A percentile compares a stretch with the other conserved stretches of the same genome.
These are phyloP conservation scores for Xanthorhoe designata DNA, from an alignment of 2,888 invertebrate species.

Conservation along the genomic window DNA sequence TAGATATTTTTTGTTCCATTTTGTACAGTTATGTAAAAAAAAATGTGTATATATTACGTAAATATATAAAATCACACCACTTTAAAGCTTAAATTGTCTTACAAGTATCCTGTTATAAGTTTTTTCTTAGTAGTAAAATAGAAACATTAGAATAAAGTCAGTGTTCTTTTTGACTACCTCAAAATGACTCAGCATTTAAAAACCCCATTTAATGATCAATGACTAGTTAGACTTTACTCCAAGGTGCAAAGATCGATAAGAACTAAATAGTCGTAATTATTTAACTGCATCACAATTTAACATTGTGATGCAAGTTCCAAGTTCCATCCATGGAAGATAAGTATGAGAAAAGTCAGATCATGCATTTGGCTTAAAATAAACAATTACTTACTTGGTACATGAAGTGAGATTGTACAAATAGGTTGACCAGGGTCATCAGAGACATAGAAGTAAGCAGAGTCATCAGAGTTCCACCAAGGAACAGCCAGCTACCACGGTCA, in stretches of 20 bases:
- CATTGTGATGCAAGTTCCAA: background rate
- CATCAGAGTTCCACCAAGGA: conserved; percentile 95
- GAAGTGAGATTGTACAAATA: conserved; percentile 93
- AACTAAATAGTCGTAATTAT: background rate
- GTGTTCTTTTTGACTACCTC: background rate
- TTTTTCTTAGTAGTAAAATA: background rate
- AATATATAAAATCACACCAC: too few species aligned
- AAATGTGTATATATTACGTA: too few species aligned
- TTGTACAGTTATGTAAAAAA: too few species aligned
- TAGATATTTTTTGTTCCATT: too few species aligned
- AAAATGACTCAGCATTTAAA: background rate
- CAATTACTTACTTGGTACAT: conserved; percentile 88
- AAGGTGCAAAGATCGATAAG: conserved; percentile 1
- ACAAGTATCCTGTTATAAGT: background rate
- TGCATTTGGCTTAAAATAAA: background rate
- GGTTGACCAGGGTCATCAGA: conserved; percentile 91
- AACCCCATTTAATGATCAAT: background rate
- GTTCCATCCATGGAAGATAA: background rate
- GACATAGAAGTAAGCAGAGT: conserved; percentile 93
- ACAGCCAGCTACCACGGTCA: conserved; percentile 94
- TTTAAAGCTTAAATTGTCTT: conserved; percentile 5
- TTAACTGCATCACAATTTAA: too few species aligned
- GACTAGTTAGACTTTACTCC: background rate
- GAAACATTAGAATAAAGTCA: background rate
- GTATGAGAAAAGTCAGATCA: too few species aligned